phyloP scores from a whole-genome alignment of 30 jellyfish, hydroid and myxozoan genomes.

The Turritopsis rubra region DNA sequence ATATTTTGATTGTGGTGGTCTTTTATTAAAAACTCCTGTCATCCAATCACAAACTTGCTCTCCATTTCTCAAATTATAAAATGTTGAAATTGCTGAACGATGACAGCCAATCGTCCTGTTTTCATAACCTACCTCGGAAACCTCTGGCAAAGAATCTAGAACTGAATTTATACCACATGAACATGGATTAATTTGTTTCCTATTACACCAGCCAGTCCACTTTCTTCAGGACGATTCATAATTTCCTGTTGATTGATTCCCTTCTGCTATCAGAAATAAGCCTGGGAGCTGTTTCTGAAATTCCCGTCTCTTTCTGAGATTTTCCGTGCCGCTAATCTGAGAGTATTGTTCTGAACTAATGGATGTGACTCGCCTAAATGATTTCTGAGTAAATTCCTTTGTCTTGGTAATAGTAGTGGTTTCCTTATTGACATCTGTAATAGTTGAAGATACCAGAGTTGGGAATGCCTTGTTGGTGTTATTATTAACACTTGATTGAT shows the following conservation, averaged over 20 bases:
- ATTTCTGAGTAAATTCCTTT: constrained; percentile 14
- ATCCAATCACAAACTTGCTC: not conserved
- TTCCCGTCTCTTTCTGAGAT: constrained; percentile 11
- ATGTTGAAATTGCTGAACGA: not conserved
- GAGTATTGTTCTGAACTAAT: constrained; percentile 1
- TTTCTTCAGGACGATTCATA: not conserved
- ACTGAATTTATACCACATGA: not conserved
- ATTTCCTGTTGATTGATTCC: not conserved
- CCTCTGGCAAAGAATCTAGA: not conserved
- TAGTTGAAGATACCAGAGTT: not conserved
- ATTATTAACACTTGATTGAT: not conserved
- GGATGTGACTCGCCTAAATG: constrained; percentile 11
- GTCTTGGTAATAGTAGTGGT: not conserved
- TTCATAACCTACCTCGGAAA: not conserved
- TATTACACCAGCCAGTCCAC: not conserved
- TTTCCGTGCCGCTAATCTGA: constrained; percentile 19
- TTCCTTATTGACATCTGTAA: not conserved
- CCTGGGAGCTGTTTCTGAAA: not conserved
- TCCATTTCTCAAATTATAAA: not conserved
- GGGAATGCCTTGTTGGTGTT: constrained; percentile 11
- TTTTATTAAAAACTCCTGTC: constrained; percentile 5
- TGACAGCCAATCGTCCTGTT: not conserved
- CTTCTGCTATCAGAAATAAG: not conserved
- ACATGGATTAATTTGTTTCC: not conserved
- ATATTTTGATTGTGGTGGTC: not conserved